Evolutionary conservation across 35 echinoderm and acorn worm species (phyloP), one percentile per base, ranked within the genome.

Genomic region (Ptychodera flava): DNA sequence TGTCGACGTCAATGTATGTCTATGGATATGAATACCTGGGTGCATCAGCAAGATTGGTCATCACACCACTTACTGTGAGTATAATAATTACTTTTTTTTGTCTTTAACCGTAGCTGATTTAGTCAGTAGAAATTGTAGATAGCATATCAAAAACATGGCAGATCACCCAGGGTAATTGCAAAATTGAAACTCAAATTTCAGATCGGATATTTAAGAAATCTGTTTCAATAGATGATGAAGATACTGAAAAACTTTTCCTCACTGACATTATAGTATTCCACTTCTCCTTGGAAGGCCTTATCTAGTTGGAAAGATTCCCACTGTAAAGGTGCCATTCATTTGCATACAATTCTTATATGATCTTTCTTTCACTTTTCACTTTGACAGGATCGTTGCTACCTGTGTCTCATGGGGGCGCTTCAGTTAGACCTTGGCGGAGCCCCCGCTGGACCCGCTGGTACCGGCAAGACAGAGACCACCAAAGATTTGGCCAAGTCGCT

Each of bases 1-100:
- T 98, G 95, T 98, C 95, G 36, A 98, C 95, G n/a, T 98, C 95
- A 27, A 92, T 94, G 84, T 98, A 98, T 85, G 90, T 98, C 16
- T 98, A 98, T 33, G 95, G 95, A 77, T 98, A 98, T 77, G 95
- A 98, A 83, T 97, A 98, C 36, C 90, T 98, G 36, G 95, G 95
- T 1, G 95, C 95, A 0, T 98, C 92, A n/a, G 76, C 90, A 31
- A 91, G 95, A 34, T 90, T 98, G 30, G 95, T 98, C 83, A 98
- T 98, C 85, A 98, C 95, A 0, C 95, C 95, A 82, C 83, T 98
- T 0, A 98, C 95, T 1, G 95, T 98, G 79, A 94, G 95, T 82
- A 82, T 2, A 32, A 32, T 30, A 6, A 79, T 30, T 10, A 30
- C 78, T 79, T 15, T 15, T n/a, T 77, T 15, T 15, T 15, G 75